These are phyloP conservation scores for Dusona sp. DNA, from an alignment of 2,888 invertebrate species.

Conservation along the genomic window DNA sequence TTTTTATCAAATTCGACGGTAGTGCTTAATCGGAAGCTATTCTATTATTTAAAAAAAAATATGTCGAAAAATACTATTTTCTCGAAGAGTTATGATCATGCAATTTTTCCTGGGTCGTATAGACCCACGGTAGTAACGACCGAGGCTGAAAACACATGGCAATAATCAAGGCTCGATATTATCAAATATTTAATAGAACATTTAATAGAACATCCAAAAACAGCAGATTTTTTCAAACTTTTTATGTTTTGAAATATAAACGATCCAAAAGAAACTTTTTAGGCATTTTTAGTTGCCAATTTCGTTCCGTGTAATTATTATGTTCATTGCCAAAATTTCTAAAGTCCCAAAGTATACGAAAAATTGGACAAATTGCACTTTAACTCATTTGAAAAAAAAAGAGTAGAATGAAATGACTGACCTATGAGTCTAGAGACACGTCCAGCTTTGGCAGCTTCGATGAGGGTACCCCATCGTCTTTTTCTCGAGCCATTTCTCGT, in stretches of 20 bases:
- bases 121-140: not conserved
- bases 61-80: too few relatives aligned
- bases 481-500: constrained; percentile 86
- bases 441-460: constrained; percentile 94
- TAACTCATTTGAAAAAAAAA: not conserved
- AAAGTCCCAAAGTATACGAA: not conserved
- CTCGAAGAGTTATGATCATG: too few relatives aligned
- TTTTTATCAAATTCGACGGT: too few relatives aligned
- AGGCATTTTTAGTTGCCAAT: not conserved
- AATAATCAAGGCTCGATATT: not conserved
- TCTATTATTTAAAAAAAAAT: too few relatives aligned
- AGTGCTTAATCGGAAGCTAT: too few relatives aligned
- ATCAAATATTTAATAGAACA: not conserved
- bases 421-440: constrained; percentile 93
- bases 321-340: not conserved
- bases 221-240: not conserved
- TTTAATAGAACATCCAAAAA: not conserved
- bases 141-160: too few relatives aligned
- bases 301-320: not conserved
- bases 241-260: not conserved
- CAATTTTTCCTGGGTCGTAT: not conserved
- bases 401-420: constrained; percentile 61
- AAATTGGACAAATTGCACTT: not conserved
- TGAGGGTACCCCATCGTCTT: constrained; percentile 93
- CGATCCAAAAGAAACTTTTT: not conserved